Percentiles rank a stretch among this genome's conserved stretches.
These are phyloP conservation scores for Drosophila yooni DNA, from an alignment of 2,888 invertebrate species.

Conservation along the genomic window DNA sequence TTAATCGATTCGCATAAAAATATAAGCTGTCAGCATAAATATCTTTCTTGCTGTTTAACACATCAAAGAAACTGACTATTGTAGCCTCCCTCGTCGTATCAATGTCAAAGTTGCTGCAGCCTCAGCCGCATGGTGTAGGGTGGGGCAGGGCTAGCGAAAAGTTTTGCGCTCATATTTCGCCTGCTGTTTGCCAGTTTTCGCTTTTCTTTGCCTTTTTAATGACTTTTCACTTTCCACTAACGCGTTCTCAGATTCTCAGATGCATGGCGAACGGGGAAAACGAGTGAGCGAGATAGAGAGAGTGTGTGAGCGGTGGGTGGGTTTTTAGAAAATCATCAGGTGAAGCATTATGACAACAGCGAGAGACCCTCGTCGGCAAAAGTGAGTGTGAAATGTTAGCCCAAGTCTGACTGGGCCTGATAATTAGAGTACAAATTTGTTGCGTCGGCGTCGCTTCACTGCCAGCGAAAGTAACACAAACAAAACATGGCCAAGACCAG, in stretches of 20 bases:
- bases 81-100: constrained; percentile 50
- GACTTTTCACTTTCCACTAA: constrained; percentile 75
- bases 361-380: constrained; percentile 64
- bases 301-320: constrained; percentile 6
- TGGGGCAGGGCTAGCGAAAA: constrained; percentile 9
- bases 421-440: constrained; percentile 77
- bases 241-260: constrained; percentile 68
- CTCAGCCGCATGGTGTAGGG: constrained; percentile 8
- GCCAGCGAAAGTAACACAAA: constrained; percentile 69
- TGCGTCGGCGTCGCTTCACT: constrained; percentile 66
- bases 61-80: constrained; percentile 18
- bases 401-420: constrained; percentile 44
- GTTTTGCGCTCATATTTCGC: constrained; percentile 64
- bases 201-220: constrained; percentile 71
- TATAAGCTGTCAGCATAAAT: constrained; percentile 26
- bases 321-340: constrained; percentile 36
- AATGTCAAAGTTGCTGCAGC: constrained; percentile 50
- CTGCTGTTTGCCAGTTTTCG: constrained; percentile 70
- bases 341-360: constrained; percentile 56
- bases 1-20: constrained; percentile 33
- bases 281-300: background rate
- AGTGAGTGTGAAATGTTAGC: constrained; percentile 73
- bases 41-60: constrained; percentile 27
- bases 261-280: constrained; percentile 55
- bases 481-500: constrained; percentile 38